Base-by-base conservation (phyloP, 2,113 vertebrate species). In the Tonatia bakeri region DNA sequence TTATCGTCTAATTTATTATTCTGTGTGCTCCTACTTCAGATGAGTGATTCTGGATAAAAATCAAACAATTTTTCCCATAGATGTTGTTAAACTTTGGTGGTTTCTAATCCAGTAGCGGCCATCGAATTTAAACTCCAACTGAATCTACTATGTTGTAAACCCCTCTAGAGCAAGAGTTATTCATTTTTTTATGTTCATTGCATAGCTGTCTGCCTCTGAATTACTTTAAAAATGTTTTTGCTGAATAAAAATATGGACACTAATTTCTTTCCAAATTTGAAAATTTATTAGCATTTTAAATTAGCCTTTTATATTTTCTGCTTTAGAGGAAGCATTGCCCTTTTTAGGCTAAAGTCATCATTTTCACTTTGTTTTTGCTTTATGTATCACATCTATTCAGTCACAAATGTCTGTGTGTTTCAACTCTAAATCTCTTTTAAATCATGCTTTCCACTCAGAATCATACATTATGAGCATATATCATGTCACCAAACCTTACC, bases 241-340 rank as follows among this genome's bases (percentile, higher is more conserved):
- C 28, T 38, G 28, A 82, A n/a, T 73, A 14, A 64, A 22, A 69
- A 75, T 83, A 67, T 36, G 22, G 83, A 90, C 38, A 79, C 3
- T 73, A 54, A 26, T 65, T 7, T 79, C 24, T 80, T 88, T 91
- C 9, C 31, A 77, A 83, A 7, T 81, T 77, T 36, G 20, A 22
- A 77, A 45, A 67, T 83, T 43, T 87, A 73, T 84, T 94, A 72
- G 36, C 38, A 92, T 90, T 69, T 93, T 65, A 83, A 77, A 79
- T 81, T 70, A 79, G 26, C 31, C 10, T 76, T 81, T 81, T 6
- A 47, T 90, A 16, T 56, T 87, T 90, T 64, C 45, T 95, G 33
- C 84, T 88, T 84, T 83, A 24, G 12, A 84, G 28, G 2, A 56
- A 47, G 15, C 12, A 43, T 77, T 77, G 2, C 5, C 40, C 11